Evolutionary conservation across 2,797 vertebrate genomes (phyloP), one percentile per base, ranked within the genome.

Genomic region (Morus bassanus): DNA sequence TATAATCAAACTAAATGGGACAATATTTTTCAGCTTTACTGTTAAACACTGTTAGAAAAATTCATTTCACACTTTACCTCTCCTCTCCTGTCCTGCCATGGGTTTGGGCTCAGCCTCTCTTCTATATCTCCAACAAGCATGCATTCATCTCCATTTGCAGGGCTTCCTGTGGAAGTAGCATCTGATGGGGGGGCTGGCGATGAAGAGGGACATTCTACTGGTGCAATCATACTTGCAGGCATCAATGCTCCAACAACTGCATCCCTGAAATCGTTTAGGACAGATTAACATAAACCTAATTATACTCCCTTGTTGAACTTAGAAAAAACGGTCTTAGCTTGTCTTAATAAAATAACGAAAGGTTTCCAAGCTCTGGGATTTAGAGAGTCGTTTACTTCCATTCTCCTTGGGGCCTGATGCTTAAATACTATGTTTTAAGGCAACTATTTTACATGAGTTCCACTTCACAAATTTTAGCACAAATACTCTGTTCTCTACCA

Each of bases 161-260:
- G 98, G 35, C 98, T 99, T 91, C 98, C 98, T 59, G 97, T 75
- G 35, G 98, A 98, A 15, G 98, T 98, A 23, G 97, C 98, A 77
- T 99, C 99, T 15, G 98, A 98, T 6, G 99, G 98, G 0, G 99
- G 99, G 2, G 98, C 97, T 9, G 99, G 99, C 0, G 99, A 99
- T 53, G 98, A 98, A 93, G 99, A 98, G 27, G 99, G 98, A 95
- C 99, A 99, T 96, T 99, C 99, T 39, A 99, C 98, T 2, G 99
- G 99, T 77, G 99, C 97, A n/a, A 99, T 99, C 99, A 99, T 99
- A 97, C 98, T 98, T 54, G 99, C 99, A 28, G 99, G 99, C 99
- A 99, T 99, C 96, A 99, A 43, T 16, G 99, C 99, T 54, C 98
- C 99, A 9, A 99, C 99, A 88, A 99, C 99, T 3, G 99, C 99